Evolutionary conservation across 2,113 vertebrate species (phyloP), one percentile per base, ranked within the genome.

Genomic region (Tautogolabrus adspersus): DNA sequence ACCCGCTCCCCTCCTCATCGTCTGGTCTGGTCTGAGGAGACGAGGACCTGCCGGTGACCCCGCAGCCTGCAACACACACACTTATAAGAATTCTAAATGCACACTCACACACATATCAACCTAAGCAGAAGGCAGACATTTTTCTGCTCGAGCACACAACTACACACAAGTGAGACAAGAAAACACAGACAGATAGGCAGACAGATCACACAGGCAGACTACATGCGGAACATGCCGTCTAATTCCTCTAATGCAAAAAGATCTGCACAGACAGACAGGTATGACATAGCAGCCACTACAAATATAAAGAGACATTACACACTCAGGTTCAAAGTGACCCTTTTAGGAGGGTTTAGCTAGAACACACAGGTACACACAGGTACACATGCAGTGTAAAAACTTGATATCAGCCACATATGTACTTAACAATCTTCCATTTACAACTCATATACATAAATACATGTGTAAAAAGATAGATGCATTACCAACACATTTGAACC

Each of bases 41-140:
- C 77, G 92, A 87, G 86, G 89, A 93, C 92, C 92, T 82, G 89
- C 72, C 57, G 30, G 84, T 93, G 93, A 94, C 93, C 92, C 89
- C 89, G 10, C 52, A 70, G 84, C 76, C 75, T 75, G 72, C 66
- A 82, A 79, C 88, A 89, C 68, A 82, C 77, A 85, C 59, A 69
- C 79, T 65, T 75, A 93, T 85, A 89, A 78, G 71, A 55, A 83
- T 68, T 88, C 86, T 86, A 81, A 88, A 88, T 76, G 84, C 88
- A 78, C 73, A 13, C 76, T 84, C 84, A 66, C 77, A 83, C 82
- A 87, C 80, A 77, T 42, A 67, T 52, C 66, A 66, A 78, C 60
- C 22, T 18, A 54, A 37, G 22, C 11, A 16, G 63, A 59, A 62
- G 62, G 75, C 56, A 62, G 79, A 87, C 84, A 87, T 89, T 81